Base-by-base conservation (phyloP, 2,888 invertebrate species). In the Tillus elongatus region DNA sequence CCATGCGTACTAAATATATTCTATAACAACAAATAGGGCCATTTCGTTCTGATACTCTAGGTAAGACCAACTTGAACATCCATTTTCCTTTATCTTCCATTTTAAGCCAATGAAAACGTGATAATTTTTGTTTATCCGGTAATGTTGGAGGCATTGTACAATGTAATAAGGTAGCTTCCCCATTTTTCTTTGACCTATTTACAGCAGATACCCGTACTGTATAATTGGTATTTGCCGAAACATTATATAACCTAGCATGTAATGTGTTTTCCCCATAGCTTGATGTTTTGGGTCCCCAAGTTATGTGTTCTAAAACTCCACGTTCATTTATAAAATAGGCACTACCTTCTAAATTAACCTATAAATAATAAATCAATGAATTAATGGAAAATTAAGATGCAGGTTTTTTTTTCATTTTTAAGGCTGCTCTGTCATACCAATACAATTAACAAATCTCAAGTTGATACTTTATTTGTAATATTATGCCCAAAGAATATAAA, bases 21-120 rank as follows among this genome's bases (percentile, higher is more conserved):
- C 88, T 74, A 60, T 86, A 87, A 53, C 89, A 91, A 61, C 89
- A 90, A 49, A 91, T 87, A 0, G 82, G 82, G 1, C 91, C 91
- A 53, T 89, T 89, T 36, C 89, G 69, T 58, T 91, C 88, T 0
- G 86, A 80, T 19, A 90, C 73, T 45, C 82, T 71, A 1, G 86
- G 86, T 48, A 89, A 62, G 46, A 75, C 73, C 49, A 90, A 66
- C 54, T 83, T 82, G 49, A 88, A 81, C 51, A 86, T 71, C 65
- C 79, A 82, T 50, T 74, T 75, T 13, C 78, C 79, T 30, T 73
- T 66, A 26, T 73, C 74, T 42, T 74, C 73, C 26, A 78, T 68
- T 54, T 77, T 77, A 13, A 71, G 67, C 77, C 80, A 81, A 26
- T 69, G 64, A 15, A 73, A 72, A 26, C 73, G 63, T 4, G 74